A percentile compares a stretch with the other conserved stretches of the same genome.
Evolutionary conservation across 2,797 vertebrate species (phyloP).

Genomic region (Falco berigora): DNA sequence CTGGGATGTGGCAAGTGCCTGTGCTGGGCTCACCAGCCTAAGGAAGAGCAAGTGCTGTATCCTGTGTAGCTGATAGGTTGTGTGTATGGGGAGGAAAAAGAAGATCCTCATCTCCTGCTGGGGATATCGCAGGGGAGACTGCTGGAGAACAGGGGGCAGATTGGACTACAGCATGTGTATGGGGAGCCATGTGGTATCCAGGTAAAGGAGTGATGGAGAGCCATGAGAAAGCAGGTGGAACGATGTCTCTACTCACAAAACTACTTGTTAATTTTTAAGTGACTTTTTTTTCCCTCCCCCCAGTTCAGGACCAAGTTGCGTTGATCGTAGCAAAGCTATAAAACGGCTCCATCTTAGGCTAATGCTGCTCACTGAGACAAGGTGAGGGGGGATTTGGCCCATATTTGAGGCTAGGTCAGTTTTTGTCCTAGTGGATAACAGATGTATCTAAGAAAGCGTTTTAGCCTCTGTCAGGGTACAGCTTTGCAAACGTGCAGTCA

Average conservation of each 20-base stretch:
- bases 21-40: background rate
- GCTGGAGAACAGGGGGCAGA: background rate
- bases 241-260: background rate
- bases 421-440: background rate
- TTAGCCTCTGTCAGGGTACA: background rate
- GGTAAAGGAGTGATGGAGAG: background rate
- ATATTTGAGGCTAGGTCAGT: background rate
- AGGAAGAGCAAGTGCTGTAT: background rate
- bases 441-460: background rate
- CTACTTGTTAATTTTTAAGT: background rate
- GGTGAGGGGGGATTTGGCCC: background rate
- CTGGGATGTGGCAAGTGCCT: background rate
- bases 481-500: background rate
- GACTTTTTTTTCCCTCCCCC: background rate
- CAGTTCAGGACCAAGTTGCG: background rate
- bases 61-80: background rate
- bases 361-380: background rate
- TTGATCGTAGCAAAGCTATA: background rate
- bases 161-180: background rate
- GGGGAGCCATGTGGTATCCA: accelerated
- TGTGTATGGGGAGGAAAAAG: background rate
- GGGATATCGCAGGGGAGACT: background rate
- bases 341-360: background rate
- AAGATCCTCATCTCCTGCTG: background rate
- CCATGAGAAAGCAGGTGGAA: background rate